Conservation (phyloP, 2,888 invertebrate species). For the Cartodere bifasciata region DNA sequence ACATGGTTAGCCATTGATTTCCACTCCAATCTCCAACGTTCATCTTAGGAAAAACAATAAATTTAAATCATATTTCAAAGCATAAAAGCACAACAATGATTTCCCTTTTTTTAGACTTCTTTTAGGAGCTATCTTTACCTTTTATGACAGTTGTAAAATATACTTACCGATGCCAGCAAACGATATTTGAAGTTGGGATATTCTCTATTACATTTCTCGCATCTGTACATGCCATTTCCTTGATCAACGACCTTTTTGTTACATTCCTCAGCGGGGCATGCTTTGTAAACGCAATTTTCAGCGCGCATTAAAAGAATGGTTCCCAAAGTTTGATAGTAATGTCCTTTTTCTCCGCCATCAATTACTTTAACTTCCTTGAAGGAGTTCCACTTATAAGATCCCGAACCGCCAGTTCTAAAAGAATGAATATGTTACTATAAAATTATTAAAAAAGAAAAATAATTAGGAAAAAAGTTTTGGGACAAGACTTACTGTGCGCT, state of each 20-base stretch:
- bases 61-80: constrained; percentile 8
- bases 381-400: constrained; percentile 53
- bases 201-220: constrained; percentile 88
- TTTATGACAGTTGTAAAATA: too few relatives aligned
- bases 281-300: constrained; percentile 81
- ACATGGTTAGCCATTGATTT: constrained; percentile 82
- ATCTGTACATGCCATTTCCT: constrained; percentile 77
- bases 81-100: too few relatives aligned
- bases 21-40: constrained; percentile 80
- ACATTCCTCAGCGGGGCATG: constrained; percentile 80
- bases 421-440: background rate
- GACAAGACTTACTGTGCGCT: constrained; percentile 43
- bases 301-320: constrained; percentile 64
- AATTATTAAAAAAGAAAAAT: background rate
- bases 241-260: constrained; percentile 91
- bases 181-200: constrained; percentile 79
- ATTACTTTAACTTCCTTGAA: constrained; percentile 63
- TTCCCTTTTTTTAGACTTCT: too few relatives aligned
- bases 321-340: constrained; percentile 69
- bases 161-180: constrained; percentile 63
- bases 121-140: too few relatives aligned
- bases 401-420: constrained; percentile 5
- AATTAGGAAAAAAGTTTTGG: background rate
- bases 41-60: constrained; percentile 49
- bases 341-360: constrained; percentile 64